Evolutionary conservation across 2,113 vertebrate species (phyloP).

Genomic region (Sorex fumeus): DNA sequence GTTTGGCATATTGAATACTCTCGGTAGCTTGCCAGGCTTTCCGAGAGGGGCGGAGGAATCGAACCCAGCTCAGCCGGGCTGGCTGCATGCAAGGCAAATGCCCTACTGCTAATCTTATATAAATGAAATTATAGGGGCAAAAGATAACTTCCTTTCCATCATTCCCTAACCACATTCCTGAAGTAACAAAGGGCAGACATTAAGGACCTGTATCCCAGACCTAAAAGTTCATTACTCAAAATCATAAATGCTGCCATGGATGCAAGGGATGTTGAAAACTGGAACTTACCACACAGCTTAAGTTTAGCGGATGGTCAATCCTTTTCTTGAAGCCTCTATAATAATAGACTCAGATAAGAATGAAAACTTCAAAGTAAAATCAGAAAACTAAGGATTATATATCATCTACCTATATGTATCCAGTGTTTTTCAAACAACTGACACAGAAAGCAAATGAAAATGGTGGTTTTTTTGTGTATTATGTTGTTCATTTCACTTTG

Average conservation of each 20-base stretch:
- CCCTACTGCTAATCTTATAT: neutral
- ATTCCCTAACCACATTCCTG: neutral
- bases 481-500: neutral
- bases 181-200: conserved; percentile 58
- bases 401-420: too few relatives aligned
- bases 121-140: neutral
- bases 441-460: conserved; percentile 91
- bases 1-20: too few relatives aligned
- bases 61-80: too few relatives aligned
- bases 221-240: conserved; percentile 84
- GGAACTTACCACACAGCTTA: conserved; percentile 94
- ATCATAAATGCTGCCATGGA: conserved; percentile 95
- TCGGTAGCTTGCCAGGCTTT: too few relatives aligned
- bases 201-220: conserved; percentile 84
- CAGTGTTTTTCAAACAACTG: conserved; percentile 97
- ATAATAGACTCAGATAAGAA: conserved; percentile 97
- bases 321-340: conserved; percentile 86
- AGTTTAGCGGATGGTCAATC: conserved; percentile 87
- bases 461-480: conserved; percentile 76
- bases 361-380: conserved; percentile 98
- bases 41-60: too few relatives aligned
- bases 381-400: conserved; percentile 95
- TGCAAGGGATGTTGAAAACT: conserved; percentile 94
- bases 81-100: too few relatives aligned
- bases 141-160: neutral